Evolutionary conservation across 2,797 vertebrate species (phyloP).

Genomic region (Naso thynnoides): DNA sequence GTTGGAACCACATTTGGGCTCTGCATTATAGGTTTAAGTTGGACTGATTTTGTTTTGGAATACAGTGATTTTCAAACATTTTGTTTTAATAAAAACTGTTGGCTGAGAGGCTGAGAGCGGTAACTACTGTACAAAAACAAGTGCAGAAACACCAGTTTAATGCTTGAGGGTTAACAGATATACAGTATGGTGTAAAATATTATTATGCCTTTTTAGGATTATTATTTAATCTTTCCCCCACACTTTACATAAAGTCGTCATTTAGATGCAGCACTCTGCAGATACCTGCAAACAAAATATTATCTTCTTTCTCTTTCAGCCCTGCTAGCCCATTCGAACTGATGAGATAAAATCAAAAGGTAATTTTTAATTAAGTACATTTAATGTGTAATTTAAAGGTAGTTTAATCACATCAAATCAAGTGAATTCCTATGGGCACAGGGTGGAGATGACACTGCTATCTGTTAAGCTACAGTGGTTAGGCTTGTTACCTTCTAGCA

Average conservation of each 20-base stretch:
- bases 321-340: neutral
- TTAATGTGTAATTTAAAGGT: slow-evolving; percentile 1
- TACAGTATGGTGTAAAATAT: neutral
- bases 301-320: neutral
- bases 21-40: neutral
- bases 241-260: neutral
- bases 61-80: neutral
- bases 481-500: neutral
- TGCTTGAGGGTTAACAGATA: neutral
- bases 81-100: neutral
- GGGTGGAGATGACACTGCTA: neutral
- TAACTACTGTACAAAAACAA: neutral
- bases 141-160: neutral
- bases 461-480: neutral
- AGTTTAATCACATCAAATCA: neutral
- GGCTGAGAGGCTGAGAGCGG: neutral
- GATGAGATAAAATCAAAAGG: neutral
- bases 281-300: neutral
- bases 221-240: neutral
- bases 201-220: neutral
- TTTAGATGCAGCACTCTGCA: neutral
- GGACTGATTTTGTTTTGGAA: neutral
- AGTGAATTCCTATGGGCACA: neutral
- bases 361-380: neutral
- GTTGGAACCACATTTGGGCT: neutral